Conservation (phyloP, 1,140 invertebrate genomes). For the Leucophenga varia region DNA sequence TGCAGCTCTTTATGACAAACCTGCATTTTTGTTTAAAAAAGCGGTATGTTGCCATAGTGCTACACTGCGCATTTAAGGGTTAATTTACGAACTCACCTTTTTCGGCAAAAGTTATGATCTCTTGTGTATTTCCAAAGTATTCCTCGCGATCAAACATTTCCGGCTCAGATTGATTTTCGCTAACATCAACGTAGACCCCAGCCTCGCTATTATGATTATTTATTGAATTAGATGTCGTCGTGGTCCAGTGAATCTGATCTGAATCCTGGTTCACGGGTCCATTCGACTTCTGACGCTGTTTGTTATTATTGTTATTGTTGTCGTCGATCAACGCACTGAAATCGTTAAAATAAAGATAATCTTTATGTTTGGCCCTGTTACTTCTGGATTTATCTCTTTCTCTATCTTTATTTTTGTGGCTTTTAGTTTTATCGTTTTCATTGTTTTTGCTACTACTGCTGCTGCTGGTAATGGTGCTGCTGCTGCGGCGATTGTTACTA, state of each 20-base stretch:
- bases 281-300: no score
- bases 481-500: constrained; percentile 27
- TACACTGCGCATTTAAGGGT: background rate
- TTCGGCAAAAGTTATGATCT: constrained; percentile 81
- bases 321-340: constrained; percentile 33
- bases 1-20: no score
- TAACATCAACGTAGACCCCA: no score
- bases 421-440: no score
- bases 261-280: no score
- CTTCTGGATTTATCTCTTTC: background rate
- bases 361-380: constrained; percentile 11
- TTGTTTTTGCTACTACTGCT: no score
- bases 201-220: no score
- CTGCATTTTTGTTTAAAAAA: no score
- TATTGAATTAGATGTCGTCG: no score
- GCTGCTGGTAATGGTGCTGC: constrained; percentile 5
- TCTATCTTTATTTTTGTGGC: no score
- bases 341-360: constrained; percentile 37
- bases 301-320: constrained; percentile 10
- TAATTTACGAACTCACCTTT: constrained; percentile 63
- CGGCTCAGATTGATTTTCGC: no score
- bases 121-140: constrained; percentile 75
- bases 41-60: background rate
- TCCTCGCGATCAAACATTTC: constrained; percentile 65
- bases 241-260: no score